Evolutionary conservation across 1,140 invertebrate genomes (phyloP).

Genomic region (Bombus breviceps): DNA sequence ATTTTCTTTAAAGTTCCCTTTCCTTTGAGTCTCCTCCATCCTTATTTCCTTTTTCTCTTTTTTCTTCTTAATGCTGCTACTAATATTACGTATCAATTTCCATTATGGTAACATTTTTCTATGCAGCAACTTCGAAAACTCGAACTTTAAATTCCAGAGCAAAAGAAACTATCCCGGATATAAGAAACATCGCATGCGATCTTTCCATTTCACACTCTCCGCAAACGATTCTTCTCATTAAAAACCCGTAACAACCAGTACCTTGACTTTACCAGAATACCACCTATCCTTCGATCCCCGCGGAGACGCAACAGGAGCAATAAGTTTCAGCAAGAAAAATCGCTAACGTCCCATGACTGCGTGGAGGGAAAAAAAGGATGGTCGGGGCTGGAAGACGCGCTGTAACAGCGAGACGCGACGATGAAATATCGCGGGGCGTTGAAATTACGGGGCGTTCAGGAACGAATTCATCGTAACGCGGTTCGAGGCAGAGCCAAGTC

Average conservation of each 20-base stretch:
- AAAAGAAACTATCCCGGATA: background rate
- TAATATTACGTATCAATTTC: too few species aligned
- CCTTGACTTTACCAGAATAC: background rate
- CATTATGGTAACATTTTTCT: background rate
- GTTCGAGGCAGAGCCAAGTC: background rate
- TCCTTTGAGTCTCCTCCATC: too few species aligned
- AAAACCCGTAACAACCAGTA: background rate
- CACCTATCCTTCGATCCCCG: conserved; percentile 2
- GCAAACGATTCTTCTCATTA: conserved; percentile 3
- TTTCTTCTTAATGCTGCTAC: too few species aligned
- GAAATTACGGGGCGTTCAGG: conserved; percentile 37
- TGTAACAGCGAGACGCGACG: background rate
- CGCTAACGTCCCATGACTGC: conserved; percentile 1
- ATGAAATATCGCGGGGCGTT: conserved; percentile 43
- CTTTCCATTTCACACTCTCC: background rate
- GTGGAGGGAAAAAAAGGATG: background rate
- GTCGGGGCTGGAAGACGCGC: background rate
- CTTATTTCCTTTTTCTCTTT: too few species aligned
- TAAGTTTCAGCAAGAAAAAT: conserved; percentile 10
- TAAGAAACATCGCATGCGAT: background rate
- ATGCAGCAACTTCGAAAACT: background rate
- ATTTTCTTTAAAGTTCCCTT: too few species aligned
- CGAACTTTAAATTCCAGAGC: background rate
- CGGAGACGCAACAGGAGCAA: conserved; percentile 10
- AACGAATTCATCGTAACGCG: conserved; percentile 28